These are phyloP conservation scores for Chirona hameri DNA, from an alignment of 2,888 invertebrate genomes.

Conservation along the genomic window DNA sequence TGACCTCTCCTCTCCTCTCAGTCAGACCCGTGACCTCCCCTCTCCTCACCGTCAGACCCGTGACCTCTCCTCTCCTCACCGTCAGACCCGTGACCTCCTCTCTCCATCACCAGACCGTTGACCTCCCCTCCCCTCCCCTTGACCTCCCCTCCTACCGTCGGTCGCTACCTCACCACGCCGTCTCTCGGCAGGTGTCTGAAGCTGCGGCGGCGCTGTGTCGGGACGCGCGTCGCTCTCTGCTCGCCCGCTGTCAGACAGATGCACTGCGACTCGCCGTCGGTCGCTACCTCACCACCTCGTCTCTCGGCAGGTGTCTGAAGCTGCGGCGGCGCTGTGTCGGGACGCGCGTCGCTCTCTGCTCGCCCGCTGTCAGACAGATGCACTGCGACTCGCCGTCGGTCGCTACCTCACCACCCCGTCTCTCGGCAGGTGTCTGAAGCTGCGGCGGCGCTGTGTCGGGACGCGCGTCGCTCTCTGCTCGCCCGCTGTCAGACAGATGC, in stretches of 20 bases:
- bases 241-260: constrained; percentile 82
- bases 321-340: constrained; percentile 67
- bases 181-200: constrained; percentile 54
- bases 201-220: constrained; percentile 69
- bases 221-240: constrained; percentile 79
- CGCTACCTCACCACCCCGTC: neutral
- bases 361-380: constrained; percentile 80
- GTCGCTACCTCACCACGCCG: no score
- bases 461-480: constrained; percentile 77
- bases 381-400: constrained; percentile 71
- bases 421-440: constrained; percentile 59
- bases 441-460: constrained; percentile 68
- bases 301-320: constrained; percentile 56
- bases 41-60: no score
- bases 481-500: constrained; percentile 83
- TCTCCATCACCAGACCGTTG: no score
- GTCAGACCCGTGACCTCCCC: no score
- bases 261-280: constrained; percentile 72
- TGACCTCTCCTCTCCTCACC: no score
- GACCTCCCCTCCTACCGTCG: no score
- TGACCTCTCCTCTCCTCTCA: no score
- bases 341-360: constrained; percentile 81
- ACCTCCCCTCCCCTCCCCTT: no score
- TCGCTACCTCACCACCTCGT: neutral
- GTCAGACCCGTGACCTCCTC: no score